Percentiles rank a stretch among this genome's conserved stretches.
phyloP scores from a whole-genome alignment of 2,888 invertebrate species.

The Zaprionus lineosus region DNA sequence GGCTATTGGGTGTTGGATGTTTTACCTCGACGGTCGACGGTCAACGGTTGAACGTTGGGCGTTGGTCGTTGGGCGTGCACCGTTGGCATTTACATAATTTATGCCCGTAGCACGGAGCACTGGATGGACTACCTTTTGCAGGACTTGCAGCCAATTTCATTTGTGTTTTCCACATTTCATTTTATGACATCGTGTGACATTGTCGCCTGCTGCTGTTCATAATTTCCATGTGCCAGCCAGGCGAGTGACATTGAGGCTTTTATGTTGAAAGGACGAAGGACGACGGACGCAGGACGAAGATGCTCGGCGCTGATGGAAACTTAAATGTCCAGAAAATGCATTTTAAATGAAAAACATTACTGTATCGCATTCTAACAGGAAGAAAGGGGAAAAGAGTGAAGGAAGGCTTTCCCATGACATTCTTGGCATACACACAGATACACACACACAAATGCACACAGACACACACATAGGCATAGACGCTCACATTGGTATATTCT shows the following conservation, averaged over 20 bases:
- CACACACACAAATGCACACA: too few species aligned
- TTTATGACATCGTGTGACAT: constrained; percentile 67
- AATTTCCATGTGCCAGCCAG: constrained; percentile 53
- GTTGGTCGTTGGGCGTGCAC: constrained; percentile 45
- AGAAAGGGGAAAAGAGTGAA: too few species aligned
- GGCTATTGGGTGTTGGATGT: constrained; percentile 22
- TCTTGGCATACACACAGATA: too few species aligned
- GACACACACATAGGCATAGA: too few species aligned
- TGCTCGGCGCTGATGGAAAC: background rate
- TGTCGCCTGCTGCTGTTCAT: constrained; percentile 54
- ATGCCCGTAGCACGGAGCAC: constrained; percentile 47
- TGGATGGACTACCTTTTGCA: constrained; percentile 23
- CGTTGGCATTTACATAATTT: constrained; percentile 79
- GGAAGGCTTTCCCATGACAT: too few species aligned
- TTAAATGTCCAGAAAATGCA: constrained; percentile 13
- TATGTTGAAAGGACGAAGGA: constrained; percentile 22
- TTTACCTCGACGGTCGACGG: too few species aligned
- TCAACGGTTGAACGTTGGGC: too few species aligned
- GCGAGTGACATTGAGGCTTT: constrained; percentile 64
- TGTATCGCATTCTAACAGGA: constrained; percentile 28
- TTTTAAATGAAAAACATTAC: constrained; percentile 44
- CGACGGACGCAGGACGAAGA: background rate
- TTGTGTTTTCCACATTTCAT: constrained; percentile 64
- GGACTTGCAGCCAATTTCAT: constrained; percentile 50
- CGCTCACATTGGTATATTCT: constrained; percentile 1